Base-by-base conservation (phyloP, 2,113 vertebrate species). In the Mobula hypostoma region DNA sequence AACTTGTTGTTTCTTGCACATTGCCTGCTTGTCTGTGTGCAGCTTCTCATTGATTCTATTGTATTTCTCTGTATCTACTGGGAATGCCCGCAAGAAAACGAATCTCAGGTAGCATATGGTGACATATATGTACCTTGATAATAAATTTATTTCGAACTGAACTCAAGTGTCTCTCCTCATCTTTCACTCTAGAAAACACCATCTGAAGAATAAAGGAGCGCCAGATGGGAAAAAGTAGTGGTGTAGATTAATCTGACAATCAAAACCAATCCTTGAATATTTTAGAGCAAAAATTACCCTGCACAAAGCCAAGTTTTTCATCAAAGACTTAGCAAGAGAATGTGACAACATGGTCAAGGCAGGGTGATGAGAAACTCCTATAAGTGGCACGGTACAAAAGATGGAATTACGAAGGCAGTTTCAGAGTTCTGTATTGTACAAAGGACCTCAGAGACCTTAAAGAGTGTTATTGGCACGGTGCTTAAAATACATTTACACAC, bases 371-470 rank as follows among this genome's bases (percentile, higher is more conserved):
- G 78, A 80, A 24, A 5, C 40, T 29, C 12, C 19, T 82, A 15
- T 21, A 21, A 17, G 17, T 48, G 40, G 36, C 36, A 21, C 17
- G 27, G 74, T 8, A 24, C 8, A 77, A 29, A 77, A 79, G 48
- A 29, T 85, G 48, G 82, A 9, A 85, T 85, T 85, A 29, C 24
- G 21, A 58, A 14, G 48, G 27, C 48, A 85, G 56, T 85, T 85
- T 56, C 24, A 58, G 82, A 85, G 82, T 85, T 61, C 56, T 58
- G 48, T 58, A 58, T 58, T 29, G 9, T 85, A 58, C 8, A 11
- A 61, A 85, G 27, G 56, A 85, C 48, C 82, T 85, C 27, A 8
- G 48, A 85, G 82, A 85, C 82, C 24, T 85, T 85, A 85, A 85
- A 29, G 56, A 85, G 21, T 29, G 48, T 85, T 27, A 85, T 85